Evolutionary conservation across 2,797 vertebrate species (phyloP), one percentile per base, ranked within the genome.

Genomic region (Heterohyrax brucei): DNA sequence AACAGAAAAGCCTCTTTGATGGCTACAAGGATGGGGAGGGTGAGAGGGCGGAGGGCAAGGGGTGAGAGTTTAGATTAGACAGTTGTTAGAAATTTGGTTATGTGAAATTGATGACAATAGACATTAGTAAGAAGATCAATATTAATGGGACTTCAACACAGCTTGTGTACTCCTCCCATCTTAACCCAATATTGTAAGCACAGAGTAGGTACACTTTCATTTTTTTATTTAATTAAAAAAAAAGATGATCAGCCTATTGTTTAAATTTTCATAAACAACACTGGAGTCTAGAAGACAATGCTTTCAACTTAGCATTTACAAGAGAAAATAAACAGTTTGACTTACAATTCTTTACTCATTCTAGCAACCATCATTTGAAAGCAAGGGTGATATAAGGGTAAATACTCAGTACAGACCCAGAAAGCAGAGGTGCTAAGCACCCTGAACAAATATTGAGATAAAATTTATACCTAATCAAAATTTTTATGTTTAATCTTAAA

Each of bases 401-500:
- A 28, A 77, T 33, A 39, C n/a, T 72, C n/a, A 72, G 33, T 72
- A 39, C 33, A 72, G 13, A 28, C 33, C 50, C 66, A 61, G 66
- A 79, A 84, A 64, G 4, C 7, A 62, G 68, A n/a, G 56, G 30
- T 4, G 16, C 10, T 22, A 19, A 48, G 46, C 6, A 26, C 12
- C 18, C n/a, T 77, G 59, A 48, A 28, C 77, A 75, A 50, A 80
- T 77, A n/a, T 30, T 10, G 75, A 87, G 77, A 22, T 73, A 64
- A 83, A 56, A 39, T 91, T 73, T 84, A 50, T 44, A 26, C 33
- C 2, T 3, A 46, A 76, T n/a, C 30, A 28, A 87, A 4, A n/a
- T n/a, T 46, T 83, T 79, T 93, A 53, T 66, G 39, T 68, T 84
- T 78, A 82, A 61, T 66, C 56, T 93, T 46, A n/a, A 8, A 76